Evolutionary conservation across 2,113 vertebrate genomes (phyloP).

Genomic region (Pogonocichla stellata): DNA sequence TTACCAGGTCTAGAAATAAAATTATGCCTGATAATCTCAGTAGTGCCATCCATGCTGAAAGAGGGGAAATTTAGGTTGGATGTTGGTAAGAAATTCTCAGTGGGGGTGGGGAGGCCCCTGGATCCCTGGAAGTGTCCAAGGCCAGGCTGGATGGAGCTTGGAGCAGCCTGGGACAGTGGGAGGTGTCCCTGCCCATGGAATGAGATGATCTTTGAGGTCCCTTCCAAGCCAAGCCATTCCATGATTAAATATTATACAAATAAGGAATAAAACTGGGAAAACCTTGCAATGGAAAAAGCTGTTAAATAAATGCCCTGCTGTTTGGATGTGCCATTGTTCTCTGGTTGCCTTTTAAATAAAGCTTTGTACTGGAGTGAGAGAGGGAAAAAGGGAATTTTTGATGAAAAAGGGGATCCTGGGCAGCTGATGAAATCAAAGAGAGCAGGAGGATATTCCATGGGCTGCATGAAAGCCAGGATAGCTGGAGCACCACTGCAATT

Average conservation of each 20-base stretch:
- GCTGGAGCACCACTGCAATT: not conserved
- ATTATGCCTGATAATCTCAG: not conserved
- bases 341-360: not conserved
- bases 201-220: not conserved
- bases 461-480: not conserved
- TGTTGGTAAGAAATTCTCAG: not conserved
- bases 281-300: not conserved
- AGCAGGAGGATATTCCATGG: not conserved
- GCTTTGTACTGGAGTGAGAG: not conserved
- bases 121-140: not conserved
- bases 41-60: not conserved
- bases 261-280: not conserved
- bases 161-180: accelerated
- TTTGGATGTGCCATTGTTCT: not conserved
- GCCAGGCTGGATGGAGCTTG: not conserved
- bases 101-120: not conserved
- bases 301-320: not conserved
- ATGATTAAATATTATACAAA: not conserved
- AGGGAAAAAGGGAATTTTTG: not conserved
- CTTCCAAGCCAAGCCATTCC: not conserved
- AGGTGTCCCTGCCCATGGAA: not conserved
- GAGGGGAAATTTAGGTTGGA: not conserved
- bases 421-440: not conserved
- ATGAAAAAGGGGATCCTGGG: not conserved
- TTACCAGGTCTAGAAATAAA: not conserved